Percentiles rank a stretch among this genome's conserved stretches.
These are phyloP conservation scores for Lepus timidus DNA, from an alignment of 2,113 vertebrate genomes.

Conservation along the genomic window DNA sequence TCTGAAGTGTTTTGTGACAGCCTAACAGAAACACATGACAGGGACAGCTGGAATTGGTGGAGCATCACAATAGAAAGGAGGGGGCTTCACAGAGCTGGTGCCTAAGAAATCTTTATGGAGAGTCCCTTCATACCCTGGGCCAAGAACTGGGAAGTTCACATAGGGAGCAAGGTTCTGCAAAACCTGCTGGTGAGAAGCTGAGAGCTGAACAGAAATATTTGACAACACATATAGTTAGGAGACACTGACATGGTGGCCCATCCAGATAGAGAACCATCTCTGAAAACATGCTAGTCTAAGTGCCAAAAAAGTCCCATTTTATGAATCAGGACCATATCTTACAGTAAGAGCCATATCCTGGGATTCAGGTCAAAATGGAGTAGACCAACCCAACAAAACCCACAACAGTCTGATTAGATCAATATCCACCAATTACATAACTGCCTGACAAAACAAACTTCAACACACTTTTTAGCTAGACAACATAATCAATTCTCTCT, in stretches of 20 bases:
- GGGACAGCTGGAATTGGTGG: neutral
- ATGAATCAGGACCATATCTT: neutral
- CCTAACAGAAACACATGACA: no score
- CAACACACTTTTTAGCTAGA: constrained; percentile 43
- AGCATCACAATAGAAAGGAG: neutral
- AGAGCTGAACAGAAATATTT: neutral
- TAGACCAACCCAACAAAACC: neutral
- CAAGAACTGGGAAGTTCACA: neutral
- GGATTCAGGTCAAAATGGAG: neutral
- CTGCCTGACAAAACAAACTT: neutral
- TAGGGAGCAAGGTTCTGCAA: neutral
- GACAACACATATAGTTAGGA: neutral
- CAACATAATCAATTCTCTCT: neutral
- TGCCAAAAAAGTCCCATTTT: neutral
- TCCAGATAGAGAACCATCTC: neutral
- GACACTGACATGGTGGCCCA: neutral
- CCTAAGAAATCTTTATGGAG: neutral
- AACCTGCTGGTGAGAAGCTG: neutral
- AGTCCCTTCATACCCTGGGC: neutral
- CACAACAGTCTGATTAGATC: neutral
- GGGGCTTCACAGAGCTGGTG: neutral
- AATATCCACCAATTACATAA: neutral
- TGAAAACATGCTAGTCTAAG: neutral
- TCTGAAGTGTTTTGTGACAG: no score
- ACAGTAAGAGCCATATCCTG: neutral